A percentile compares a stretch with the other conserved stretches of the same genome.
These are phyloP conservation scores for Rhabdophis nuchalis DNA, from an alignment of 2,797 vertebrate species.

Conservation along the genomic window DNA sequence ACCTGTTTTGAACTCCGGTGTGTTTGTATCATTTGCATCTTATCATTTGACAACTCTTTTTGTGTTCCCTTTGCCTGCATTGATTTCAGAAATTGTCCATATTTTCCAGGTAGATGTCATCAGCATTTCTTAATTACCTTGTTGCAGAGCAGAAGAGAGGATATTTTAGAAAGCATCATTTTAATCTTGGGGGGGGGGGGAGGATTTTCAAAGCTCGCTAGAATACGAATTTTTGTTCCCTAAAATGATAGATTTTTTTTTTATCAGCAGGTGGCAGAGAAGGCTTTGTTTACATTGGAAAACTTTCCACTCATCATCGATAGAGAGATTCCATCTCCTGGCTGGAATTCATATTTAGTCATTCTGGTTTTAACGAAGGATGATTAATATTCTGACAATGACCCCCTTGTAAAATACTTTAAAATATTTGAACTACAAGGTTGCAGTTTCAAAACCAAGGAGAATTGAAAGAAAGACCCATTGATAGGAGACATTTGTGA, in stretches of 20 bases:
- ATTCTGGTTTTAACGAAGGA: neutral
- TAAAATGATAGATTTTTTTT: neutral
- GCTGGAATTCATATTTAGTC: neutral
- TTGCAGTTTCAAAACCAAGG: neutral
- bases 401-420: neutral
- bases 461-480: neutral
- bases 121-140: constrained; percentile 14
- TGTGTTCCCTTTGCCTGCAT: neutral
- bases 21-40: constrained; percentile 63
- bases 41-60: neutral
- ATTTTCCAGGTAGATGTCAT: neutral
- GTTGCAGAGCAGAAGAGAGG: neutral
- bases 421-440: neutral
- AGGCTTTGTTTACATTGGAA: neutral
- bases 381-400: neutral
- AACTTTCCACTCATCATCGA: neutral
- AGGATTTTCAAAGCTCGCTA: neutral
- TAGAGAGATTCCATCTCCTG: neutral
- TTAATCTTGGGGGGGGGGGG: too few species aligned
- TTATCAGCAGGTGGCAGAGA: neutral
- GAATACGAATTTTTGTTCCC: neutral
- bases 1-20: constrained; percentile 87
- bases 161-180: neutral
- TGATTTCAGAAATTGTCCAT: neutral
- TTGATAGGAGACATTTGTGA: neutral